Conservation (phyloP, 2,797 vertebrate genomes). For the Crocidura indochinensis region DNA sequence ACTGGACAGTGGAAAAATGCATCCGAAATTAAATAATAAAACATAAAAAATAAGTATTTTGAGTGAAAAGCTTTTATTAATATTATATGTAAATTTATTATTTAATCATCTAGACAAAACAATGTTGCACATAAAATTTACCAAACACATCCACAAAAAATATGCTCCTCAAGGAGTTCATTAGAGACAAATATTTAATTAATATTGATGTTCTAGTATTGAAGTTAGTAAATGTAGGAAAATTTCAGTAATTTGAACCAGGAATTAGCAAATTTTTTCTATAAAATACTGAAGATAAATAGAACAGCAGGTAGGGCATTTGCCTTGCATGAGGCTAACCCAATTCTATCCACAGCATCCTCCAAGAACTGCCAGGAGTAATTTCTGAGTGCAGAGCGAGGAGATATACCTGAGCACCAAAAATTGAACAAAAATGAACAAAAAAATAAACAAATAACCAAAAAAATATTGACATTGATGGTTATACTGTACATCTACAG, state of each 20-base stretch:
- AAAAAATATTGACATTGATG: not conserved
- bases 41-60: conserved; percentile 10
- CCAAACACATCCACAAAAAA: not conserved
- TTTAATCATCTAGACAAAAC: not conserved
- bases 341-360: no score
- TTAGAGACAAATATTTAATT: no score
- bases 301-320: no score
- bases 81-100: conserved; percentile 2
- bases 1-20: not conserved
- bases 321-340: no score
- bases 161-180: not conserved
- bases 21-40: conserved; percentile 9
- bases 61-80: not conserved
- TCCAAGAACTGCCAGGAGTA: no score
- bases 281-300: not conserved
- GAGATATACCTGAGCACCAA: no score
- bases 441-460: no score
- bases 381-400: no score
- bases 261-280: not conserved
- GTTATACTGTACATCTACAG: not conserved
- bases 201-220: no score
- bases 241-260: not conserved
- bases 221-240: no score
- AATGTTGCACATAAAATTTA: not conserved
- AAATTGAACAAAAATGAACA: no score